Evolutionary conservation across 2,797 vertebrate genomes (phyloP), one percentile per base, ranked within the genome.

Genomic region (Macropodus opercularis): DNA sequence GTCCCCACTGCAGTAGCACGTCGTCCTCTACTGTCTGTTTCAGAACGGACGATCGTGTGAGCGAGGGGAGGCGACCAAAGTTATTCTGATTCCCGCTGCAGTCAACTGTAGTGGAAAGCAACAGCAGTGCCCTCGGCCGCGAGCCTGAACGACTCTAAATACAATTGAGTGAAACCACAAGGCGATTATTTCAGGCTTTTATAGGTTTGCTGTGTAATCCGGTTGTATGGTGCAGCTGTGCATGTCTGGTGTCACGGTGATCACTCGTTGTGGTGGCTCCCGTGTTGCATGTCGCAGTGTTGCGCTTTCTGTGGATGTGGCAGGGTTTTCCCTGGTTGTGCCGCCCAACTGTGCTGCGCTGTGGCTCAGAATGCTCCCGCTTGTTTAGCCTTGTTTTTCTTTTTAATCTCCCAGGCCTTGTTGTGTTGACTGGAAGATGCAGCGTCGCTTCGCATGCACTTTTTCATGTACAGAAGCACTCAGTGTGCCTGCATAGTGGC

Each of bases 291-390:
- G 57, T 56, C 18, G 14, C n/a, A 32, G 47, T 43, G 60, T 46
- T 79, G 53, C 42, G 52, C 59, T 65, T 66, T 49, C 54, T 78
- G 87, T 88, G 77, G 83, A 88, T 88, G 86, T 88, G 86, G 87
- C 85, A 79, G 84, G 81, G 69, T 85, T 89, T 87, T 89, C 79
- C 77, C 81, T 69, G 63, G 23, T n/a, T n/a, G n/a, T n/a, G 77
- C 71, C 46, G 65, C 46, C 65, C 73, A 51, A 67, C 49, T 70
- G 63, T n/a, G n/a, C 54, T 77, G 64, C 22, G 43, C 63, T 67
- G 61, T 77, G 81, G 75, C 76, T 64, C 66, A 63, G 52, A 56
- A 63, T 12, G 27, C 51, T 68, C 75, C 72, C 64, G 70, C 81
- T 75, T 80, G 66, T 60, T 55, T 80, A 63, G 77, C 72, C 81